These are phyloP conservation scores for Harpagoxenus sublaevis DNA, from an alignment of 2,888 invertebrate species.

Conservation along the genomic window DNA sequence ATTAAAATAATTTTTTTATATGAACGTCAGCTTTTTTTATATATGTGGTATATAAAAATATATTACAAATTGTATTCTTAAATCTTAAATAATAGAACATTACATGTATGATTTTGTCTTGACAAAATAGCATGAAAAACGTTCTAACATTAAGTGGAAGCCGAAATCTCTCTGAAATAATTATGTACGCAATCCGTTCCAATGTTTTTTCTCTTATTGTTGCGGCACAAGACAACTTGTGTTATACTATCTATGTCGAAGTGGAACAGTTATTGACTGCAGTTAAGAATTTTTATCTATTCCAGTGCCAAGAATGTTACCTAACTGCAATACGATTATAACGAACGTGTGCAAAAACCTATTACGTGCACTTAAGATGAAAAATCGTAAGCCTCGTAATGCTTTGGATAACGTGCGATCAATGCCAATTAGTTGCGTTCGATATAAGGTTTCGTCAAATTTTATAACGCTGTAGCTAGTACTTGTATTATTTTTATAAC, in stretches of 20 bases:
- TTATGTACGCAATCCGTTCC: not conserved
- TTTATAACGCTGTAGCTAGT: conserved; percentile 17
- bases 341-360: not conserved
- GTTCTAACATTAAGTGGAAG: not conserved
- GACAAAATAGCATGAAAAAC: not conserved
- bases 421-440: not conserved
- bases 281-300: conserved; percentile 48
- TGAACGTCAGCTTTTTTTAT: conserved; percentile 25
- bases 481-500: conserved; percentile 42
- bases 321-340: conserved; percentile 39
- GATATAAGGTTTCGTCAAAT: conserved; percentile 31
- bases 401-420: not conserved
- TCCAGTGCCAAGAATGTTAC: conserved; percentile 38
- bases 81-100: not conserved
- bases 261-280: conserved; percentile 48
- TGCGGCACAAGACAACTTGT: not conserved
- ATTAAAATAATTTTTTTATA: conserved; percentile 1
- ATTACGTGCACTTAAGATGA: conserved; percentile 14
- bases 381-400: conserved; percentile 18
- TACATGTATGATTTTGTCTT: not conserved
- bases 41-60: conserved; percentile 37
- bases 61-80: not conserved
- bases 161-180: not conserved
- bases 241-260: conserved; percentile 14
- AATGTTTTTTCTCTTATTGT: not conserved